phyloP scores from a whole-genome alignment of 2,888 invertebrate species.

The Coelinius sp. region DNA sequence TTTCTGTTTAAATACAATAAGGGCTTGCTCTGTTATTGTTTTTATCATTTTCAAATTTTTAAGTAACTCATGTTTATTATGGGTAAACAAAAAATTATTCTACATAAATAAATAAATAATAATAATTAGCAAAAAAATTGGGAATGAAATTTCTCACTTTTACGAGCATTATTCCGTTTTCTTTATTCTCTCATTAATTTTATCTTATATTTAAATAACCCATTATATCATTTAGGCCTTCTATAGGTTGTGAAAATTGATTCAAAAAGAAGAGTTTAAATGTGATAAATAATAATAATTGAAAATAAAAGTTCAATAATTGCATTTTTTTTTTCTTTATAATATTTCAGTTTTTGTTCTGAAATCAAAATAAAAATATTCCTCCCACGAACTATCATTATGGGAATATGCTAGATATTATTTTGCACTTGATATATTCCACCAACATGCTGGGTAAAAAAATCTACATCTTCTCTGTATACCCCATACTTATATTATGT shows the following conservation, averaged over 20 bases:
- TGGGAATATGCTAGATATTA: neutral
- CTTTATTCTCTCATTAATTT: constrained; percentile 5
- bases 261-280: neutral
- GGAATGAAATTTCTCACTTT: neutral
- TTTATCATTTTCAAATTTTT: neutral
- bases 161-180: neutral
- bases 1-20: constrained; percentile 10
- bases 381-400: neutral
- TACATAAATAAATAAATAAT: constrained; percentile 23
- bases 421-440: neutral
- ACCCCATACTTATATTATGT: neutral
- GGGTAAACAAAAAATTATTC: neutral
- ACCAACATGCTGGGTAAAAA: neutral
- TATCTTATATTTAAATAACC: constrained; percentile 2
- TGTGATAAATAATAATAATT: neutral
- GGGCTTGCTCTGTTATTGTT: neutral
- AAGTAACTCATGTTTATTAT: neutral
- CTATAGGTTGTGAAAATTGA: constrained; percentile 2
- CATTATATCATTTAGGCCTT: constrained; percentile 5
- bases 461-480: neutral
- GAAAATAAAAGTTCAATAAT: neutral
- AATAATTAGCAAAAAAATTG: neutral
- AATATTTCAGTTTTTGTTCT: constrained; percentile 28
- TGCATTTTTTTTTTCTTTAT: constrained; percentile 2
- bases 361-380: constrained; percentile 33